Evolutionary conservation across 2,797 vertebrate species (phyloP), one percentile per base, ranked within the genome.

Genomic region (Otolemur crassicaudatus): DNA sequence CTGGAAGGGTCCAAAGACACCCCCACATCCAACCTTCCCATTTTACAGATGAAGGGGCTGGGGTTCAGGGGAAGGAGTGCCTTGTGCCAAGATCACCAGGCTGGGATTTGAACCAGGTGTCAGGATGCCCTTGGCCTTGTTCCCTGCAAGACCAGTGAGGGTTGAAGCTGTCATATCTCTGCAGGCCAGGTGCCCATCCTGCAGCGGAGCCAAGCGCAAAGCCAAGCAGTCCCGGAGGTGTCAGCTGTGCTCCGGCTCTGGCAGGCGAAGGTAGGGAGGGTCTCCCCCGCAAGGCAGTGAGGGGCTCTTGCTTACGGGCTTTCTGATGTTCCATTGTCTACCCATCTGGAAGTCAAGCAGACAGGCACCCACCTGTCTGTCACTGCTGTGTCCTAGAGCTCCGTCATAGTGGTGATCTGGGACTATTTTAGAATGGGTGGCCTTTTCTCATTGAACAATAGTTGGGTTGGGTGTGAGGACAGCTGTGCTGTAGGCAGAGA

Each of bases 221-320:
- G 96, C 81, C 29, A 94, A 88, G 93, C 97, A 95, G 61, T 87
- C 91, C 2, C 90, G 90, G 93, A 49, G 97, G 10, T 98, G 98
- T 11, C 97, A 87, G 56, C 67, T 96, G 76, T 98, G 98, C 1
- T 94, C 96, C 0, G 98, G 98, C 3, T 90, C 97, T 0, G 98
- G 97, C 40, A 56, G 85, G 34, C 96, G 65, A 53, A 98, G 98
- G 98, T 98, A 98, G 31, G 98, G 9, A 12, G 0, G 0, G 31
- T 6, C 12, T 13, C 34, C 53, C 25, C 5, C 3, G 37, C 49
- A 3, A 4, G 3, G 23, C 23, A 17, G 29, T 29, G 58, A 8
- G n/a, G 43, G 22, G 29, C 10, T 31, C 40, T 19, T 6, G 0
- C 11, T 25, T 56, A 13, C 29, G n/a, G 25, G 37, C 40, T 20